Evolutionary conservation across 2,113 vertebrate genomes (phyloP).

Genomic region (Podocnemis expansa): DNA sequence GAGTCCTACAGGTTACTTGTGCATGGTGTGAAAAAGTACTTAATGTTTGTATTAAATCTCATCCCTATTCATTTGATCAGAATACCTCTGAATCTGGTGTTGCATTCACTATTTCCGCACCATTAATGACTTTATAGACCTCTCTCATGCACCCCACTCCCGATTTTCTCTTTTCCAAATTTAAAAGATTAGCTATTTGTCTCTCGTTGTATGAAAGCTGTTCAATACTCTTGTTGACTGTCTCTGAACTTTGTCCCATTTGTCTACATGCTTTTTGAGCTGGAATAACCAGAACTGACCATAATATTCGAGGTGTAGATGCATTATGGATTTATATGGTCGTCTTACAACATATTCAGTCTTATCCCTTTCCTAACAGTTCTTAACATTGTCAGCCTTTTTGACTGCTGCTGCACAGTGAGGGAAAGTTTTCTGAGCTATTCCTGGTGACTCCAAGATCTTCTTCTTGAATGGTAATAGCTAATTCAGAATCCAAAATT

Average conservation of each 20-base stretch:
- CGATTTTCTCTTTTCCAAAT: neutral
- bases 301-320: neutral
- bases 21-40: neutral
- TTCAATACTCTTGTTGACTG: neutral
- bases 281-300: neutral
- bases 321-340: neutral
- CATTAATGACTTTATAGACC: neutral
- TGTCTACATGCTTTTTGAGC: neutral
- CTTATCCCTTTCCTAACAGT: neutral
- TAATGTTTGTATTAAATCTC: neutral
- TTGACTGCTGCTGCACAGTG: neutral
- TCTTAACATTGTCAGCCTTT: neutral
- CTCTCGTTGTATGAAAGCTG: neutral
- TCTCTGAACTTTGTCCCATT: neutral
- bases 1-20: neutral
- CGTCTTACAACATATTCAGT: neutral
- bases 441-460: neutral
- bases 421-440: neutral
- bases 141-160: neutral
- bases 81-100: neutral
- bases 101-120: neutral
- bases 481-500: neutral
- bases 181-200: neutral
- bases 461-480: neutral
- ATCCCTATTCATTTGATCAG: neutral